phyloP scores from a whole-genome alignment of 2,797 vertebrate species.

The Notolepis coatsorum region DNA sequence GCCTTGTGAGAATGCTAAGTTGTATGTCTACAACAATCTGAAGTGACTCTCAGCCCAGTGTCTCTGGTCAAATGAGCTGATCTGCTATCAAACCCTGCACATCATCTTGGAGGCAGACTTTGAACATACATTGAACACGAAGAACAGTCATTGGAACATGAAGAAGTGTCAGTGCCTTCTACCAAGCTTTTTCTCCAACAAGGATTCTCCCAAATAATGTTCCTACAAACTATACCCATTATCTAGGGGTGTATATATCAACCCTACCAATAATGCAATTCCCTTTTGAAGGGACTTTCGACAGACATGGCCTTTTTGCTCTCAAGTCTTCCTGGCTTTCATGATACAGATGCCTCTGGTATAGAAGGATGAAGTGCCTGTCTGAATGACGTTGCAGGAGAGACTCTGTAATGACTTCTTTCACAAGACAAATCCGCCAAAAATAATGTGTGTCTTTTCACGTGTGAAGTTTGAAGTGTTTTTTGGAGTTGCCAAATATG shows the following conservation, averaged over 20 bases:
- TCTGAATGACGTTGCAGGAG: conserved; percentile 42
- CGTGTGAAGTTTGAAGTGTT: conserved; percentile 42
- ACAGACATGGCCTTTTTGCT: conserved; percentile 39
- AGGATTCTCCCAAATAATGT: background rate
- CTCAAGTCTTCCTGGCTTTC: conserved; percentile 58
- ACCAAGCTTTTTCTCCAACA: conserved; percentile 18
- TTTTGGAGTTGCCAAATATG: conserved; percentile 35
- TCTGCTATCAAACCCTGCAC: background rate
- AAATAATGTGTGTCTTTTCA: conserved; percentile 30
- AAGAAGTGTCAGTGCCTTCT: conserved; percentile 65
- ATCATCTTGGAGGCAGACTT: conserved; percentile 23
- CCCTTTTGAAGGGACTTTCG: conserved; percentile 14
- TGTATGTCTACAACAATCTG: conserved; percentile 28
- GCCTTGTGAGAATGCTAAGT: background rate
- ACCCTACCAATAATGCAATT: conserved; percentile 7
- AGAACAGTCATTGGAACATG: background rate
- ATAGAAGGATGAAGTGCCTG: conserved; percentile 69
- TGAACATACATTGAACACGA: conserved; percentile 5
- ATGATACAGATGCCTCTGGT: conserved; percentile 49
- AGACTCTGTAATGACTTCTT: conserved; percentile 20
- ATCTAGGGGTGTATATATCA: background rate
- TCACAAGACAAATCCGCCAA: conserved; percentile 13
- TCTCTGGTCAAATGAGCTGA: conserved; percentile 22
- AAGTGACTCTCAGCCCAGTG: background rate
- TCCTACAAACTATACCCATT: background rate